These are phyloP conservation scores for Meda fulgida DNA, from an alignment of 2,797 vertebrate genomes.

Conservation along the genomic window DNA sequence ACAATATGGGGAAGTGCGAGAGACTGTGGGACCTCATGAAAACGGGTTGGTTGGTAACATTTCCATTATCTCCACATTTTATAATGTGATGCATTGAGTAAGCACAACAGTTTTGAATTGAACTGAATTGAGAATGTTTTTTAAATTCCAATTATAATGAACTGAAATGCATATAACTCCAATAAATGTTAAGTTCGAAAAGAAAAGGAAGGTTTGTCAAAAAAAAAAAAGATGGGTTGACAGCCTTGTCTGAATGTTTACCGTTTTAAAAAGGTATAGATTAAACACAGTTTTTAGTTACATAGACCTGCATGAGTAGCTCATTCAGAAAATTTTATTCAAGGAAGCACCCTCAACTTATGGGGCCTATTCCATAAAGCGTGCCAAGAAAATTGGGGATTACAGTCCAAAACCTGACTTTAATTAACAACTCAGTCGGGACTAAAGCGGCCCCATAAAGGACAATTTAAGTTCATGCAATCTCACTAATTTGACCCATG, in stretches of 20 bases:
- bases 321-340: not conserved
- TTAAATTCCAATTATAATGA: not conserved
- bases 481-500: not conserved
- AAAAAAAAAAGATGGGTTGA: not conserved
- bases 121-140: not conserved
- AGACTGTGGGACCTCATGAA: not conserved
- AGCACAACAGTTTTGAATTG: not conserved
- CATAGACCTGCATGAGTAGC: not conserved
- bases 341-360: not conserved
- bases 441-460: not conserved
- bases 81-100: not conserved
- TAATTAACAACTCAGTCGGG: not conserved
- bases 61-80: not conserved
- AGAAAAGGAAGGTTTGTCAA: not conserved
- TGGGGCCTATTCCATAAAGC: not conserved
- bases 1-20: slow-evolving; percentile 16
- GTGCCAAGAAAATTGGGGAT: not conserved
- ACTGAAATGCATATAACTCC: not conserved
- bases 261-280: not conserved
- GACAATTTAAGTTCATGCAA: not conserved
- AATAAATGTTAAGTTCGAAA: not conserved
- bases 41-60: not conserved
- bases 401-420: not conserved
- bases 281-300: not conserved
- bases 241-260: not conserved